Conservation (phyloP, 2,797 vertebrate genomes). For the Valencia hispanica region DNA sequence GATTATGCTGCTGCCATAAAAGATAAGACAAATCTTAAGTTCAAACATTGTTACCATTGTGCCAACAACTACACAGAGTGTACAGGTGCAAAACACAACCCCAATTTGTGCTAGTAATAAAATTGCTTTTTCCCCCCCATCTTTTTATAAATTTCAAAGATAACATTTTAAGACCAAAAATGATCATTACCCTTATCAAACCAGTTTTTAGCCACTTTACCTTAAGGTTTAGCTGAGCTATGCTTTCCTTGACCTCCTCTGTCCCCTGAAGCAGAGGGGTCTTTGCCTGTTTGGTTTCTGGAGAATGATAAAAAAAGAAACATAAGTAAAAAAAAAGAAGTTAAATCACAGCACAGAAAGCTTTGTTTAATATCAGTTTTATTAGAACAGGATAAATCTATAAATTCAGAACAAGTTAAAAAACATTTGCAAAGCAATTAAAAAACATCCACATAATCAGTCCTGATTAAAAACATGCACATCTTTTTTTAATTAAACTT, state of each 20-base stretch:
- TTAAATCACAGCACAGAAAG: not conserved
- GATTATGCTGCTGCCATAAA: not conserved
- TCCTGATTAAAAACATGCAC: not conserved
- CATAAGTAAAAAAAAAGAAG: not conserved
- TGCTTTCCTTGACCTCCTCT: slow-evolving; percentile 87
- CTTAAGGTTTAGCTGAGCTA: slow-evolving; percentile 89
- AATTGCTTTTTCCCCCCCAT: not conserved
- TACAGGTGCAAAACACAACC: not conserved
- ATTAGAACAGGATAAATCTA: not conserved
- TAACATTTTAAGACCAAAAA: not conserved
- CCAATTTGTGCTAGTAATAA: not conserved
- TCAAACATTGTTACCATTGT: not conserved
- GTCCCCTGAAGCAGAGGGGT: slow-evolving; percentile 79
- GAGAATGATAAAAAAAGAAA: slow-evolving; percentile 19
- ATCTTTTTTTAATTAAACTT: not conserved
- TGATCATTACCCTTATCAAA: slow-evolving; percentile 7
- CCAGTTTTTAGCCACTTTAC: slow-evolving; percentile 63
- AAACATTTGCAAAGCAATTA: not conserved
- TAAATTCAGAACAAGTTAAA: not conserved
- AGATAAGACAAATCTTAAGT: no score
- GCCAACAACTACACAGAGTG: not conserved
- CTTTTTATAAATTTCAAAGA: not conserved
- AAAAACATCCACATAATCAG: not conserved
- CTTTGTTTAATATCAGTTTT: not conserved
- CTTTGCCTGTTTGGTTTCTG: slow-evolving; percentile 69